phyloP scores from a whole-genome alignment of 2,888 invertebrate species.

The Acanthococcus lagerstroemiae region DNA sequence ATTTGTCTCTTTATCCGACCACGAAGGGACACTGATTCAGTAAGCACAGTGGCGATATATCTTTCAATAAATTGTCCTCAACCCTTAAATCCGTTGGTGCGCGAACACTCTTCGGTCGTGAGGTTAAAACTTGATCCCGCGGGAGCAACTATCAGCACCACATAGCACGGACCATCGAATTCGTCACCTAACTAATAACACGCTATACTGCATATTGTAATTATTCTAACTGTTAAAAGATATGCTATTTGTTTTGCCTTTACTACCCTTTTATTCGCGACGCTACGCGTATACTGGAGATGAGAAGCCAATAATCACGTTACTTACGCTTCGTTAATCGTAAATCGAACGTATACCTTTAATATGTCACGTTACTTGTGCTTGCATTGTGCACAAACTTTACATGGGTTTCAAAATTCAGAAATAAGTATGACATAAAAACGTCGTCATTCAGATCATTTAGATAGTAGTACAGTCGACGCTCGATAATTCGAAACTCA shows the following conservation, averaged over 20 bases:
- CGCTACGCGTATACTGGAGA: not conserved
- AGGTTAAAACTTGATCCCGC: conserved; percentile 14
- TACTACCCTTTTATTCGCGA: conserved; percentile 13
- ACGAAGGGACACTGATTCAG: too few relatives aligned
- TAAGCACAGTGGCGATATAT: too few relatives aligned
- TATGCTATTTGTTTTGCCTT: conserved; percentile 17
- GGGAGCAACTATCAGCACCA: conserved; percentile 17
- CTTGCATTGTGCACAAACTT: too few relatives aligned
- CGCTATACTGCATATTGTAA: conserved; percentile 27
- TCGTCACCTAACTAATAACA: conserved; percentile 30
- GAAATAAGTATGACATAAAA: too few relatives aligned
- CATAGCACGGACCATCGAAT: conserved; percentile 25
- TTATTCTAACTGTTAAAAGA: conserved; percentile 21
- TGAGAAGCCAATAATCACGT: conserved; percentile 22
- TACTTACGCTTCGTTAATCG: conserved; percentile 26
- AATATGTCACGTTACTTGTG: too few relatives aligned
- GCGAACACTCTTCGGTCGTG: conserved; percentile 2
- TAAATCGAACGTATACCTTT: conserved; percentile 16
- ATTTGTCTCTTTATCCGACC: too few relatives aligned
- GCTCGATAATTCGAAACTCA: too few relatives aligned
- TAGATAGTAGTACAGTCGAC: too few relatives aligned
- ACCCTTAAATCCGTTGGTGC: not conserved
- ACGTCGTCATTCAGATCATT: too few relatives aligned
- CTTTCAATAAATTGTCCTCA: too few relatives aligned
- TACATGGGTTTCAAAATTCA: too few relatives aligned